These are phyloP conservation scores for Brachionus rotundiformis DNA, from an alignment of 1,140 invertebrate genomes.

Conservation along the genomic window DNA sequence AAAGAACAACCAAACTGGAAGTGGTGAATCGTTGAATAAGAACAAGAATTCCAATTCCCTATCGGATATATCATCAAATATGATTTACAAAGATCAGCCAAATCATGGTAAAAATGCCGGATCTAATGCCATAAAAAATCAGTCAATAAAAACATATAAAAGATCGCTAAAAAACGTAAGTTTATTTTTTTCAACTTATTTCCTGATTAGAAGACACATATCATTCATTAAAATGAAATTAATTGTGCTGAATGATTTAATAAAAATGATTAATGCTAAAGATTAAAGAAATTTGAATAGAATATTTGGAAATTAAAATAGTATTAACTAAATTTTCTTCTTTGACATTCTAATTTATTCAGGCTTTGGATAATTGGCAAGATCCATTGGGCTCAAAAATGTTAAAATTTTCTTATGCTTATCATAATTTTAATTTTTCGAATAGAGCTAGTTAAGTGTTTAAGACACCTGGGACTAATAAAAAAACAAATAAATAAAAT, in stretches of 20 bases:
- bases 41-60: neutral
- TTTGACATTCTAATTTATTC: neutral
- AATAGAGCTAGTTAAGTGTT: neutral
- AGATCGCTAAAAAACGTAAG: neutral
- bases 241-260: neutral
- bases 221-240: too few relatives aligned
- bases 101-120: neutral
- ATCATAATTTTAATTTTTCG: too few relatives aligned
- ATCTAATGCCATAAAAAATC: neutral
- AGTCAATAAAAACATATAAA: constrained; percentile 7
- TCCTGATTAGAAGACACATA: too few relatives aligned
- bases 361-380: neutral
- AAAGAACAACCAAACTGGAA: neutral
- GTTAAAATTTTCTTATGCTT: neutral
- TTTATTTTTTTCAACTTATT: too few relatives aligned
- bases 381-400: neutral
- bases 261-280: neutral
- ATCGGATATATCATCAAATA: neutral
- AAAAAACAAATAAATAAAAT: neutral
- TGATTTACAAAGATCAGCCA: neutral
- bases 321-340: neutral
- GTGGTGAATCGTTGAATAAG: neutral
- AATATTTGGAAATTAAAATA: neutral
- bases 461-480: neutral
- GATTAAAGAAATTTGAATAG: neutral